Conservation (phyloP, 2,888 invertebrate species). For the Apamea sordens region DNA sequence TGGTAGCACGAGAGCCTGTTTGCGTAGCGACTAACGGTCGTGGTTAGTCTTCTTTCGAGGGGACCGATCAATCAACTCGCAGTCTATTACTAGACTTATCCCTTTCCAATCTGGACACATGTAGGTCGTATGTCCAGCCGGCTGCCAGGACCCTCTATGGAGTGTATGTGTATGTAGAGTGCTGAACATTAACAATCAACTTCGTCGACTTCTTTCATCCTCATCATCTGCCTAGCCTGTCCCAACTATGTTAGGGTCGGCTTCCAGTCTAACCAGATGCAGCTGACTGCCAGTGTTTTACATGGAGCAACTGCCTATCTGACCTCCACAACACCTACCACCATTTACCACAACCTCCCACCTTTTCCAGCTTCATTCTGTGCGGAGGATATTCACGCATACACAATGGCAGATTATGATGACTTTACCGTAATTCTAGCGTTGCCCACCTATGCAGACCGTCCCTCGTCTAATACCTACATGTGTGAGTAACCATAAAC, state of each 20-base stretch:
- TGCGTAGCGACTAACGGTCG: slow-evolving; percentile 47
- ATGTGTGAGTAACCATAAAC: neutral
- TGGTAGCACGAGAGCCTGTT: slow-evolving; percentile 58
- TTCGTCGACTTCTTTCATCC: neutral
- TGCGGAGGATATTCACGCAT: neutral
- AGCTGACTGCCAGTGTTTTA: no score
- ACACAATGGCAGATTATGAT: neutral
- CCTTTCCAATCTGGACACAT: neutral
- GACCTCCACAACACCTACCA: no score
- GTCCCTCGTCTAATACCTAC: neutral
- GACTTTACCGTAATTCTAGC: neutral
- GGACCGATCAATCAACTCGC: neutral
- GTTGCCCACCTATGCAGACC: neutral
- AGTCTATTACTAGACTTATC: neutral
- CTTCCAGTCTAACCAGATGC: no score
- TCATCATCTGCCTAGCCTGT: no score
- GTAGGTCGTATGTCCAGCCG: neutral
- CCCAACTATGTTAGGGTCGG: no score
- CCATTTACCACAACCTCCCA: no score
- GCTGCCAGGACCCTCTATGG: neutral
- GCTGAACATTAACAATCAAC: no score
- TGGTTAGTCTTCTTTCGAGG: neutral
- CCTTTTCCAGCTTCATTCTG: neutral
- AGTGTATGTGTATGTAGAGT: neutral
- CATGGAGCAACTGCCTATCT: no score